Base-by-base conservation (phyloP, 2,797 vertebrate species). In the Lophotriccus pileatus region DNA sequence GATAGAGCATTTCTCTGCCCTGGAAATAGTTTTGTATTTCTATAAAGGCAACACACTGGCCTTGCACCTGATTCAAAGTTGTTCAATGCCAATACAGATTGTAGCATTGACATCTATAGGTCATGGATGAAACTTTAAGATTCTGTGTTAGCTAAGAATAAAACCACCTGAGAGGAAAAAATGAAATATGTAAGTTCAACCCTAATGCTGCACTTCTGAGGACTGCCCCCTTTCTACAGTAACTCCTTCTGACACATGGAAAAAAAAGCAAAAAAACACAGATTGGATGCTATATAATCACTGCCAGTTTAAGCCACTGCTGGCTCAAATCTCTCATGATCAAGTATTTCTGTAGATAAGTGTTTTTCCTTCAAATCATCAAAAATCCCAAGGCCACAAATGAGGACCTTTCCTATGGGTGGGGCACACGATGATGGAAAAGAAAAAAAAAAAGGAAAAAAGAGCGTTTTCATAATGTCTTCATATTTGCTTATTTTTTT, bases 211-310 rank as follows among this genome's bases (percentile, higher is more conserved):
- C 46, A 58, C 27, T 32, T 5, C 6, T 22, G 22, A 60, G 41
- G 27, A 66, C 6, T 11, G 22, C 10, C 52, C 56, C 27, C 37
- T 63, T 80, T 94, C 60, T 67, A 23, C 20, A n/a, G 22, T 7
- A 74, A 60, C 78, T 41, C n/a, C 37, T 30, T 4, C 1, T 0
- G 0, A 85, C 1, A 2, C 7, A 41, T 12, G 16, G 52, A 66
- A 62, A 75, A 49, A 21, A 14, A 24, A 70, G 91, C 39, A 21
- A 36, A 56, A 67, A 81, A 41, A 1, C 12, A 44, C 37, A 30
- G 11, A 47, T 0, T 2, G 19, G 20, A 64, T 28, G 13, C 44
- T 84, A 56, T 9, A 18, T 23, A 69, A 47, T 44, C 50, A n/a
- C 46, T 47, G 41, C 13, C 10, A 59, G 25, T 17, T 87, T 46